These are phyloP conservation scores for Pachycephala philippinensis DNA, from an alignment of 2,113 vertebrate genomes.

Conservation along the genomic window DNA sequence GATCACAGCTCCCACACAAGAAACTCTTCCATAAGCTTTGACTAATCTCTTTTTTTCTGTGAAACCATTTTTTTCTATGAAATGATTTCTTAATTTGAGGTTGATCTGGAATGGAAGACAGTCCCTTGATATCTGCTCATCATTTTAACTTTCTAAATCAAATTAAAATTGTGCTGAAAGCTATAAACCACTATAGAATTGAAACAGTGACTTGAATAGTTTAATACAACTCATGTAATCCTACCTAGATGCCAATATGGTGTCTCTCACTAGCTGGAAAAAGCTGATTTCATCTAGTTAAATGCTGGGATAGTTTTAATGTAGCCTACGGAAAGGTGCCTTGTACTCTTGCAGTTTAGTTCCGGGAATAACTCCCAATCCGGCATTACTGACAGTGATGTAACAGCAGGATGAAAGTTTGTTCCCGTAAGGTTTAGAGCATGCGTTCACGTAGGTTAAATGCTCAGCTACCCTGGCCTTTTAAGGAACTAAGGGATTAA, in stretches of 20 bases:
- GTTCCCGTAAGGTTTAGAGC: not conserved
- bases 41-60: not conserved
- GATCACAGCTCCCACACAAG: not conserved
- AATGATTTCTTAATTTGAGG: not conserved
- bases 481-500: not conserved
- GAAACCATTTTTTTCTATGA: not conserved
- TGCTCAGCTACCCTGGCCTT: not conserved
- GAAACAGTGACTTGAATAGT: not conserved
- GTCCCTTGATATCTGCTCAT: not conserved
- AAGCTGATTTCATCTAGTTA: not conserved
- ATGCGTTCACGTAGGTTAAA: not conserved
- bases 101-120: not conserved
- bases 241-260: not conserved
- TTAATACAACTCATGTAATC: not conserved
- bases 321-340: not conserved
- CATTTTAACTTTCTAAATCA: not conserved
- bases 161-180: not conserved
- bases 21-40: not conserved
- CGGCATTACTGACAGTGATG: not conserved
- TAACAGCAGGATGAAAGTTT: not conserved
- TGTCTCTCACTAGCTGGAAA: not conserved
- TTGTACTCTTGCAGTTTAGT: not conserved
- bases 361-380: slow-evolving; percentile 41
- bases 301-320: not conserved
- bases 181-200: not conserved